Evolutionary conservation across 2,888 invertebrate genomes (phyloP), one percentile per base, ranked within the genome.

Genomic region (Drosophila testacea): DNA sequence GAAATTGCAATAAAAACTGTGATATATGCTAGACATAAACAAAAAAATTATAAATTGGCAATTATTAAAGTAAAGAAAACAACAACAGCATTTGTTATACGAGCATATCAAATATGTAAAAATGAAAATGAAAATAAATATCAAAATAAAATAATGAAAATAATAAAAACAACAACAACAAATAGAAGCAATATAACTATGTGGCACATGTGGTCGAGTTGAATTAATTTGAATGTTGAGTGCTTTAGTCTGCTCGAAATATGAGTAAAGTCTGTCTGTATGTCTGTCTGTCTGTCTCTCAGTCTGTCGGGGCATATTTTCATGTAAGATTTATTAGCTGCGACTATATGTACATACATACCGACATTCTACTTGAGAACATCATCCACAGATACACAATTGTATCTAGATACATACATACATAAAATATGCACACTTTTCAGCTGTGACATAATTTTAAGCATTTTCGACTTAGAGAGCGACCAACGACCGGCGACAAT

Each of bases 241-340:
- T 81, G 73, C 22, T 22, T 22, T 22, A 22, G 22, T 22, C 22
- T 22, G 22, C 38, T 11, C 51, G 30, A 60, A 66, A 69, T 78
- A 42, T 61, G 68, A 68, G 55, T 63, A 54, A 34, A 39, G 34
- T 7, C 36, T 22, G 34, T 42, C 38, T 42, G 22, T 22, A 1
- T 22, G 22, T 22, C 22, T 22, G 22, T 22, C 22, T 2, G 22
- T 22, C 22, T 22, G 22, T 22, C 3, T 22, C 3, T 22, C 22
- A 2, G 22, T 22, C 22, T 9, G 22, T 44, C 13, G 28, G 34
- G 6, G 50, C 56, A 68, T 67, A 69, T 81, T 61, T 74, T 62
- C 60, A 38, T 59, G 22, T 47, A 66, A 67, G 78, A 83, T 83
- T 84, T 88, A 84, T 88, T 86, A 69, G 76, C 87, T 42, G 86